A percentile compares a stretch with the other conserved stretches of the same genome.
These are phyloP conservation scores for Pseudoatta argentina DNA, from an alignment of 1,140 invertebrate species.

Conservation along the genomic window DNA sequence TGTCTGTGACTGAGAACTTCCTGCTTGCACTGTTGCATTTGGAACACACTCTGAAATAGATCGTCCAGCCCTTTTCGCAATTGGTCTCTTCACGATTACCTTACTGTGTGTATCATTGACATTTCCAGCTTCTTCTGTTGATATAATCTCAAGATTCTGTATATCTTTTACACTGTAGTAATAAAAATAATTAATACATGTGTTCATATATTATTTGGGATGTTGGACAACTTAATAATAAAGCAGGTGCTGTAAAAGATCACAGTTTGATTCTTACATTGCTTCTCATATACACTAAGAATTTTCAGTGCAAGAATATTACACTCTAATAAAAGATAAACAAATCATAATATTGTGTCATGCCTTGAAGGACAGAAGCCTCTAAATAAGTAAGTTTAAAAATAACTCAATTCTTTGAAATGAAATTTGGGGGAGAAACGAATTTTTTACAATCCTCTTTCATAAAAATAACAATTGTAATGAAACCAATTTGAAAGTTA, in stretches of 20 bases:
- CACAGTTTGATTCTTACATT: background rate
- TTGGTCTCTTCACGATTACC: constrained; percentile 87
- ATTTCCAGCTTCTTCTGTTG: constrained; percentile 84
- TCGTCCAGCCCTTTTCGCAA: constrained; percentile 86
- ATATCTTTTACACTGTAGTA: constrained; percentile 88
- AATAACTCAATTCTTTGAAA: background rate
- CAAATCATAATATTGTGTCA: background rate
- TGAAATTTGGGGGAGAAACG: background rate
- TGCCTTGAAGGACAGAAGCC: background rate
- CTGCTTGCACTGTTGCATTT: constrained; percentile 68
- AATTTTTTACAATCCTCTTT: background rate
- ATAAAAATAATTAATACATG: constrained; percentile 30
- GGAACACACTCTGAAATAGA: constrained; percentile 86
- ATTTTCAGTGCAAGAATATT: background rate
- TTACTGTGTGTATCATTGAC: constrained; percentile 83
- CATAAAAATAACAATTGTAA: background rate
- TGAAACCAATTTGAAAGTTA: background rate
- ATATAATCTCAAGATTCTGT: constrained; percentile 88
- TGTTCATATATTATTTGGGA: background rate
- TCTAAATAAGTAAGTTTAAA: background rate
- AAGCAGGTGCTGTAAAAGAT: background rate
- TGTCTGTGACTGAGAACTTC: constrained; percentile 62
- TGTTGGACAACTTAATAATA: background rate
- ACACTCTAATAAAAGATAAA: background rate
- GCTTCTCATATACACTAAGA: background rate